A percentile compares a stretch with the other conserved stretches of the same genome.
Evolutionary conservation across 2,113 vertebrate species (phyloP).

Genomic region (human (Homo sapiens)): DNA sequence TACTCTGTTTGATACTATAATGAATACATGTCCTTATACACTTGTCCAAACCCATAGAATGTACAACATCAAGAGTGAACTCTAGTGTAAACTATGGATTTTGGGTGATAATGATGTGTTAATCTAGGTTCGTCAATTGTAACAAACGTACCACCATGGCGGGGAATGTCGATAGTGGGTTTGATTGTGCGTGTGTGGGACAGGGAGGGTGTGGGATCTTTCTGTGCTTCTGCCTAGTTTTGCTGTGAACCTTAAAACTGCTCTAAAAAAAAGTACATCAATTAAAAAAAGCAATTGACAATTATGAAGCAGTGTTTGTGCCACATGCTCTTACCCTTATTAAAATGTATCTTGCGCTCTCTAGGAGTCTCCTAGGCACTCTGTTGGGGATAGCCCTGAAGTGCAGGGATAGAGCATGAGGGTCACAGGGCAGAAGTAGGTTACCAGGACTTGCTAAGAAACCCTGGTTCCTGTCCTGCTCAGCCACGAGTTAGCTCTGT

Average conservation of each 20-base stretch:
- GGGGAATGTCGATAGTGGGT: background rate
- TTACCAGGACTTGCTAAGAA: background rate
- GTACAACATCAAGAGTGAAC: background rate
- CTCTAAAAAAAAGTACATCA: slow-evolving; percentile 31
- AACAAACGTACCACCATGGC: background rate
- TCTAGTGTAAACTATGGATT: background rate
- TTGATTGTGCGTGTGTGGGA: background rate
- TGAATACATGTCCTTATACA: background rate
- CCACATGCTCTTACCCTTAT: background rate
- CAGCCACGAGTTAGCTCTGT: background rate
- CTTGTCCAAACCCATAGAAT: background rate
- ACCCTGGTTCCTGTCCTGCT: background rate
- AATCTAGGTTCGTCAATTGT: background rate
- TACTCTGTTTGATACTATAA: background rate
- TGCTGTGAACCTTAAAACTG: slow-evolving; percentile 12
- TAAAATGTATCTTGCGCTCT: background rate
- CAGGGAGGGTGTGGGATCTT: background rate
- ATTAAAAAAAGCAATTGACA: background rate
- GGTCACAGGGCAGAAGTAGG: background rate
- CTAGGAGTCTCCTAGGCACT: background rate
- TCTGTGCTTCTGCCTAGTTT: background rate
- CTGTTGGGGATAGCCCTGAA: background rate
- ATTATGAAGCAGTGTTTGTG: background rate
- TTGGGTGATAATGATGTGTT: background rate
- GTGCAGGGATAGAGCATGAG: background rate